Evolutionary conservation across 2,797 vertebrate genomes (phyloP), one percentile per base, ranked within the genome.

Genomic region (Peromyscus eremicus): DNA sequence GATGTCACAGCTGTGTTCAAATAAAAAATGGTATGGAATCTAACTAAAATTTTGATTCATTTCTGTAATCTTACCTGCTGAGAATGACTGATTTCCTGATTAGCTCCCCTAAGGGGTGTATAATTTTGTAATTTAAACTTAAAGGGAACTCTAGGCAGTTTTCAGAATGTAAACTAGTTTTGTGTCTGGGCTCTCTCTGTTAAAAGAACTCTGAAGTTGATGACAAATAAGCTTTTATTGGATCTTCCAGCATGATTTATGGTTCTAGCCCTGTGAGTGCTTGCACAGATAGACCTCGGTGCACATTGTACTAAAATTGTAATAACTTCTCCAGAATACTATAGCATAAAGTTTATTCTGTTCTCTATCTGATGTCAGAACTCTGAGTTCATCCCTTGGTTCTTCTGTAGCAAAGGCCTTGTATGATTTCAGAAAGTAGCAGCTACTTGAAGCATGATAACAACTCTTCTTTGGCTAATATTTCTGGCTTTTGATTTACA

Each of bases 1-100:
- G 99, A 97, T 99, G 99, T 98, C 99, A 99, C 97, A 99, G 99
- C 98, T 99, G 99, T 98, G 99, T 99, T 94, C 99, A 99, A 98
- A 99, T 99, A 95, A 99, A 99, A 98, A 99, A 99, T 29, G 99
- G 99, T 99, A 98, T 99, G 99, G 37, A 52, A 64, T 85, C 82
- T 88, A 84, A 84, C 73, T 95, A 80, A 81, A 84, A 77, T 73
- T 79, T 88, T 85, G 23, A 19, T 94, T 95, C 40, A 52, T 64
- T 79, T 95, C 92, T 95, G 40, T 91, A 60, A 52, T 66, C 91
- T 11, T 90, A n/a, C 37, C 76, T 95, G 29, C 64, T 46, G 43
- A 89, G 91, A 96, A 37, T 91, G 46, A 80, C 82, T 77, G 95
- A 60, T 76, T 97, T 76, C 62, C 83, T 93, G 77, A 92, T 49